Conservation (phyloP, 1,140 invertebrate genomes). For the Bombus confusus region DNA sequence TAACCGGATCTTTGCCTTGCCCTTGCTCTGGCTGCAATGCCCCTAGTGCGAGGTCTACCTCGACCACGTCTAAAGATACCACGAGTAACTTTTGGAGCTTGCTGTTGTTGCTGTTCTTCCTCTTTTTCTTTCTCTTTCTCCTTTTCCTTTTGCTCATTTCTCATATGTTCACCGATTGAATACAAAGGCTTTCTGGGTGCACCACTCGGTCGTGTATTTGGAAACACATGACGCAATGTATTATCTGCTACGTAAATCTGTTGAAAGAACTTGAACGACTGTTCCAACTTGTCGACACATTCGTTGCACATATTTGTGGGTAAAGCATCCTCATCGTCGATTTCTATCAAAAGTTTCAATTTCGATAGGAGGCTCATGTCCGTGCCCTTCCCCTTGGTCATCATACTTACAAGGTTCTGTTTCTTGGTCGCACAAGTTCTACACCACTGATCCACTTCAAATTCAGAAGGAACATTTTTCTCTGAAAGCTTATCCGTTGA, state of each 20-base stretch:
- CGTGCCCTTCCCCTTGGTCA: slow-evolving; percentile 26
- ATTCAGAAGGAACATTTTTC: slow-evolving; percentile 26
- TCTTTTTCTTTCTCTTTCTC: slow-evolving; percentile 6
- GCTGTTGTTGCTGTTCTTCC: background rate
- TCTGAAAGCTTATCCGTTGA: background rate
- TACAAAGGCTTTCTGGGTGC: slow-evolving; percentile 21
- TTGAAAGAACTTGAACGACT: slow-evolving; percentile 61
- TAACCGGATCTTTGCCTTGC: slow-evolving; percentile 8
- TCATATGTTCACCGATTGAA: slow-evolving; percentile 44
- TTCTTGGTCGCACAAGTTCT: slow-evolving; percentile 60
- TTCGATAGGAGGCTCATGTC: slow-evolving; percentile 55
- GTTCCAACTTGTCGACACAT: slow-evolving; percentile 53
- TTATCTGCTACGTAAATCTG: slow-evolving; percentile 60
- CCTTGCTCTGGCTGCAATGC: slow-evolving; percentile 17
- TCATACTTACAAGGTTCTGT: slow-evolving; percentile 54
- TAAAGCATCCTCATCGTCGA: slow-evolving; percentile 52
- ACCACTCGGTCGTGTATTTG: slow-evolving; percentile 14
- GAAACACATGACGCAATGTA: slow-evolving; percentile 52
- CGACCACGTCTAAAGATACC: slow-evolving; percentile 37
- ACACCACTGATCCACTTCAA: slow-evolving; percentile 49
- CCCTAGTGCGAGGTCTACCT: slow-evolving; percentile 32
- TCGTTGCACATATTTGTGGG: slow-evolving; percentile 57
- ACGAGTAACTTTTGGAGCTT: slow-evolving; percentile 5
- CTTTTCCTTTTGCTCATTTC: slow-evolving; percentile 22
- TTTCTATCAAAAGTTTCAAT: slow-evolving; percentile 59